Evolutionary conservation across 2,888 invertebrate genomes (phyloP), one percentile per base, ranked within the genome.

Genomic region (Lottia scabra): DNA sequence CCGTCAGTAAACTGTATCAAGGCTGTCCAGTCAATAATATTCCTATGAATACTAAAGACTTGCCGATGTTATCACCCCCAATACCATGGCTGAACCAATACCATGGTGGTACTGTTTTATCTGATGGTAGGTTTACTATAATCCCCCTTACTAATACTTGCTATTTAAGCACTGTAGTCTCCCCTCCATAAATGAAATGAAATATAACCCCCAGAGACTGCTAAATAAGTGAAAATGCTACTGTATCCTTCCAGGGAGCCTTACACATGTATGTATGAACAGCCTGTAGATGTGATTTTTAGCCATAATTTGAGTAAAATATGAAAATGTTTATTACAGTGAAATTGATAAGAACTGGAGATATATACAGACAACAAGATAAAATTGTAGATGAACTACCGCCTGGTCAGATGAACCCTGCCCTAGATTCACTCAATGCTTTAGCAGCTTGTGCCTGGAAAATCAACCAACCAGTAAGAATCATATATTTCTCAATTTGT

Each of bases 361-460:
- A 89, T 66, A 91, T 92, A 83, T 93, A 94, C 69, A 89, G 91
- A 67, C 92, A 92, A 73, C 95, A 95, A 86, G 92, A 91, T 91
- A 91, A 92, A 26, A 91, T 93, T 4, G 89, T 96, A 69, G 90
- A 92, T 56, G 90, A 92, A 23, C 90, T 92, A 1, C 77, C 81
- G 5, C 86, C 91, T 0, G 91, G 92, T 30, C 90, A 93, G 80
- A 89, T 97, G 43, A 94, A 94, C 89, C 96, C 98, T 0, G 93
- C 94, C 2, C 91, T 97, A 67, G 99, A 99, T 91, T 94, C 96
- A 27, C 91, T 99, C 48, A 99, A 99, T 91, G 95, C 96, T 87
- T 92, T 99, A n/a, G 94, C 94, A 0, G 93, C 95, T 68, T 93
- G 96, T 73, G 97, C 99, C 0, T 99, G 99, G 99, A 93, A 91